phyloP scores from a whole-genome alignment of 2,113 vertebrate species.

The Sylvia atricapilla region DNA sequence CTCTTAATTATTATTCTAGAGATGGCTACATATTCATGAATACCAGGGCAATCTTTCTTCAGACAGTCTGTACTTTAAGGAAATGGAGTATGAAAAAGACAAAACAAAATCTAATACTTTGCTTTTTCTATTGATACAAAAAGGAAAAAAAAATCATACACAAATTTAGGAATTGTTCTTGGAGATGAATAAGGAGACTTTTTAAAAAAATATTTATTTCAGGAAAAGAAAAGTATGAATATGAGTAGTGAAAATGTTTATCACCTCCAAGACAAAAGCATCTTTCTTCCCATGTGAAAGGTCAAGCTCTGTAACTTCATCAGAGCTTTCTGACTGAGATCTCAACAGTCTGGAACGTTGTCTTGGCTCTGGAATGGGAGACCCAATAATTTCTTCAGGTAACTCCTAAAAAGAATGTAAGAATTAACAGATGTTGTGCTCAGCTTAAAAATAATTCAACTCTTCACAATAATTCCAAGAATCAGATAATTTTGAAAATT shows the following conservation, averaged over 20 bases:
- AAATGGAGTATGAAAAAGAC: background rate
- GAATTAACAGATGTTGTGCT: background rate
- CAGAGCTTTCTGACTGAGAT: slow-evolving; percentile 97
- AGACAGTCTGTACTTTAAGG: background rate
- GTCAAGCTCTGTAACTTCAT: slow-evolving; percentile 93
- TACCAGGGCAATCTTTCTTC: background rate
- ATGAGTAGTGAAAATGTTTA: background rate
- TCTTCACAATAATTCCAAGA: background rate
- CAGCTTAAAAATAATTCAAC: background rate
- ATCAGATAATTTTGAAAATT: background rate
- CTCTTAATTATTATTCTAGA: background rate
- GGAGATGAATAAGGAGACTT: background rate
- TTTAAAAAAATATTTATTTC: background rate
- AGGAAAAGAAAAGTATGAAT: background rate
- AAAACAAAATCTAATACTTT: background rate
- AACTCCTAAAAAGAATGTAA: slow-evolving; percentile 74
- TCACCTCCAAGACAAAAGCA: slow-evolving; percentile 96
- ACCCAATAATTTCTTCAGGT: slow-evolving; percentile 84
- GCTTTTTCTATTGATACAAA: background rate
- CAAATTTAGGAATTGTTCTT: background rate
- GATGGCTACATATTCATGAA: background rate
- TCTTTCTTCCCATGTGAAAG: slow-evolving; percentile 98
- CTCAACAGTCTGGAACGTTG: slow-evolving; percentile 90
- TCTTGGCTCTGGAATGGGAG: slow-evolving; percentile 92
- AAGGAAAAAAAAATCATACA: background rate